Percentiles rank a stretch among this genome's conserved stretches.
These are phyloP conservation scores for Nomada ruficornis DNA, from an alignment of 2,888 invertebrate genomes.

Conservation along the genomic window DNA sequence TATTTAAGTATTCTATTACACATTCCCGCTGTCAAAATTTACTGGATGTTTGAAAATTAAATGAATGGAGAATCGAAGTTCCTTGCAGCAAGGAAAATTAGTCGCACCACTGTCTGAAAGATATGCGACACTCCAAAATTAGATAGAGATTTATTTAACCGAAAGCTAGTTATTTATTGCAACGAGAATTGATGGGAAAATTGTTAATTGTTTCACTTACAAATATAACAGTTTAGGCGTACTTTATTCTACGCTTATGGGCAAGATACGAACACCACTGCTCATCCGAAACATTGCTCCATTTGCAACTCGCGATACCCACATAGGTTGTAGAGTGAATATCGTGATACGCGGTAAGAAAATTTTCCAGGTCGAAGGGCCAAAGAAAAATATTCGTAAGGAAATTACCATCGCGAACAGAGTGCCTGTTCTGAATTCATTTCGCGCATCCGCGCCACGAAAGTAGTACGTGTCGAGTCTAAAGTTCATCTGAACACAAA, in stretches of 20 bases:
- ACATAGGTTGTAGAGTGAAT: background rate
- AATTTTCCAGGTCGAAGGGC: background rate
- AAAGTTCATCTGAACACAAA: constrained; percentile 55
- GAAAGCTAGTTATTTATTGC: background rate
- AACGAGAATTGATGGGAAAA: background rate
- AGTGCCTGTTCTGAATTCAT: constrained; percentile 38
- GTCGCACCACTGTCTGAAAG: too few relatives aligned
- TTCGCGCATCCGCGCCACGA: constrained; percentile 49
- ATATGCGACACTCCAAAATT: too few relatives aligned
- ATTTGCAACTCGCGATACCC: background rate
- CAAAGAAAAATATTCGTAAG: constrained; percentile 3
- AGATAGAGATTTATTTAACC: background rate
- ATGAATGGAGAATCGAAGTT: background rate
- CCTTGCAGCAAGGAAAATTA: background rate
- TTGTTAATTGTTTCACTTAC: background rate
- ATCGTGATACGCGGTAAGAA: background rate
- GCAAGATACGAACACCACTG: background rate
- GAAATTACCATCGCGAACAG: constrained; percentile 3
- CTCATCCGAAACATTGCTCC: background rate
- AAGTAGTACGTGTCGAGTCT: constrained; percentile 53
- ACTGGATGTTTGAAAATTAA: too few relatives aligned
- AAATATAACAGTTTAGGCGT: background rate
- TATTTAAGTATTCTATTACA: background rate
- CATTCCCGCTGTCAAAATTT: background rate
- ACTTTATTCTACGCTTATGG: background rate